These are phyloP conservation scores for Ophion costatus DNA, from an alignment of 2,888 invertebrate species.

Conservation along the genomic window DNA sequence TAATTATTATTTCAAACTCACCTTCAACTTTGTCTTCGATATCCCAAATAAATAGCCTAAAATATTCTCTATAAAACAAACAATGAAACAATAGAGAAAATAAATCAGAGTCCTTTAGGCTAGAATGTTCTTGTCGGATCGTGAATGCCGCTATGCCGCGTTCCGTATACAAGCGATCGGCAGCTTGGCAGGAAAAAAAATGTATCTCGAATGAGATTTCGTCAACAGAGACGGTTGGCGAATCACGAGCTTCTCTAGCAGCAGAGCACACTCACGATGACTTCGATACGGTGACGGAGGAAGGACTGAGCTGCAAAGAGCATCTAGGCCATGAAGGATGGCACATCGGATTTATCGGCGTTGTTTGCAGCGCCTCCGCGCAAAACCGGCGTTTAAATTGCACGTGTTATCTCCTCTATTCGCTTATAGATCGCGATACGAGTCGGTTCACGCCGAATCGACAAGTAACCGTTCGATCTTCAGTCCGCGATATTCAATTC, in stretches of 20 bases:
- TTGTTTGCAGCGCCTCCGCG: slow-evolving; percentile 58
- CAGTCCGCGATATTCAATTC: not conserved
- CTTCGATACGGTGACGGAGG: slow-evolving; percentile 61
- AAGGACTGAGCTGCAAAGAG: slow-evolving; percentile 57
- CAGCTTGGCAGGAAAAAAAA: not conserved
- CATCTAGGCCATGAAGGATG: slow-evolving; percentile 47
- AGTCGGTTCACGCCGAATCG: not conserved
- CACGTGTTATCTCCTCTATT: slow-evolving; percentile 57
- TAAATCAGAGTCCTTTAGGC: too few species aligned
- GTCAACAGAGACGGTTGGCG: not conserved
- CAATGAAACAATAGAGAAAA: not conserved
- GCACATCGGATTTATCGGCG: slow-evolving; percentile 46
- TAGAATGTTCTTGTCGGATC: too few species aligned
- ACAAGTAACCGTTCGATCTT: not conserved
- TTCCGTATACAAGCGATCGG: not conserved
- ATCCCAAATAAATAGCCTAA: not conserved
- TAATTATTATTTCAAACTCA: not conserved
- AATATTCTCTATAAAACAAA: not conserved
- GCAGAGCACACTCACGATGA: slow-evolving; percentile 32
- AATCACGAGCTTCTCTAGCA: slow-evolving; percentile 21
- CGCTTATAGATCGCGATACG: not conserved
- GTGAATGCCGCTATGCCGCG: too few species aligned
- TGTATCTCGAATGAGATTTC: not conserved
- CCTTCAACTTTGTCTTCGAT: not conserved
- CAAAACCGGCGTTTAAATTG: slow-evolving; percentile 47